Evolutionary conservation across 2,113 vertebrate genomes (phyloP).

Genomic region (Hippopotamus amphibius): DNA sequence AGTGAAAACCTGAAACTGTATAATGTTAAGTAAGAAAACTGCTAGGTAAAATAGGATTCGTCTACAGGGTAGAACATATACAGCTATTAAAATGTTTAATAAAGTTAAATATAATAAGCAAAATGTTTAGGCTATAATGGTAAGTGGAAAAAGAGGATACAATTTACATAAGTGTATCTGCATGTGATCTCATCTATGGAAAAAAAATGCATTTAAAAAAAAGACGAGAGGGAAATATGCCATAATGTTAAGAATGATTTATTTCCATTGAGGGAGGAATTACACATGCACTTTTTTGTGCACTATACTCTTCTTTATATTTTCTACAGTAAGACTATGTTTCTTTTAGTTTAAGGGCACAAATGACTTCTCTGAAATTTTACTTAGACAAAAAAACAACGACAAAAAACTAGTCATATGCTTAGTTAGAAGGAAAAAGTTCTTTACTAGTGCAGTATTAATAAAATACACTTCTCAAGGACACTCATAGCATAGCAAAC

Average conservation of each 20-base stretch:
- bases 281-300: not conserved
- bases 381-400: not conserved
- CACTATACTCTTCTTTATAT: not conserved
- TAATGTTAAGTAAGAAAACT: slow-evolving; percentile 23
- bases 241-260: slow-evolving; percentile 24
- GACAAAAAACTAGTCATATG: not conserved
- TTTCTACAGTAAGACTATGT: slow-evolving; percentile 7
- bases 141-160: not conserved
- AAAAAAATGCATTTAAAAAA: slow-evolving; percentile 39
- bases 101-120: slow-evolving; percentile 43
- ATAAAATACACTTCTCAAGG: slow-evolving; percentile 64
- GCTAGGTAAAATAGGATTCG: slow-evolving; percentile 32
- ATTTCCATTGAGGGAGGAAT: not conserved
- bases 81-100: slow-evolving; percentile 56
- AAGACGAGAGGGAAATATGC: not conserved
- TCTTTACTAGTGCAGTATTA: slow-evolving; percentile 43
- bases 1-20: not conserved
- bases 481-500: slow-evolving; percentile 50
- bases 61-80: not conserved
- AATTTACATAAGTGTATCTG: not conserved
- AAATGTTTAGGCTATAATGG: slow-evolving; percentile 39
- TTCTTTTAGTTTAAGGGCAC: slow-evolving; percentile 10
- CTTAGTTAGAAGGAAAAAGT: slow-evolving; percentile 26
- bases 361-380: slow-evolving; percentile 63
- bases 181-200: not conserved